Evolutionary conservation across 2,113 vertebrate genomes (phyloP).

Genomic region (Meleagris gallopavo): DNA sequence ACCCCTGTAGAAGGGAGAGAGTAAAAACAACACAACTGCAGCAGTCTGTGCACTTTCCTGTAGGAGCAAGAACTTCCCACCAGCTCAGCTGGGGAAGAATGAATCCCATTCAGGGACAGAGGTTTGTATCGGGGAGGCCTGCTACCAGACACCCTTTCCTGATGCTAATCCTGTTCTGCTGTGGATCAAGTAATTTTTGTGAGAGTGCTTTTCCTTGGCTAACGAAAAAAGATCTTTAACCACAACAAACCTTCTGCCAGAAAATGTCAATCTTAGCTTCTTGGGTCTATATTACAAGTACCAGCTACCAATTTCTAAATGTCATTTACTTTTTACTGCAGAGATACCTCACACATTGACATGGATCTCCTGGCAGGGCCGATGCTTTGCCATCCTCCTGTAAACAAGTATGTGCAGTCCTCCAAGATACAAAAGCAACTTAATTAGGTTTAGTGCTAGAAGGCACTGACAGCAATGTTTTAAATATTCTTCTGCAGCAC

Average conservation of each 20-base stretch:
- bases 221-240: slow-evolving; percentile 59
- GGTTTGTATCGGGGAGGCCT: background rate
- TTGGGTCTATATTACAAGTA: background rate
- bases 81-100: background rate
- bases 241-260: slow-evolving; percentile 62
- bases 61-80: slow-evolving; percentile 20
- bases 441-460: slow-evolving; percentile 38
- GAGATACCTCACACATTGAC: slow-evolving; percentile 42
- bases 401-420: background rate
- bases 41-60: background rate
- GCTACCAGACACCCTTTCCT: slow-evolving; percentile 60
- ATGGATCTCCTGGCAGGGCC: background rate
- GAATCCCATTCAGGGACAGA: slow-evolving; percentile 19
- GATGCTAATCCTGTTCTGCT: slow-evolving; percentile 63
- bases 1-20: slow-evolving; percentile 46
- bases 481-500: slow-evolving; percentile 42
- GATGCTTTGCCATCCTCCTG: background rate
- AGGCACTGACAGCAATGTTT: background rate
- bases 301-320: background rate
- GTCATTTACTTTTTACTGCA: background rate
- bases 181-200: slow-evolving; percentile 43
- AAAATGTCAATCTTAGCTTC: slow-evolving; percentile 36
- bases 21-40: background rate
- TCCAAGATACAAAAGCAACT: slow-evolving; percentile 23
- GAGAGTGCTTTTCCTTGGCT: slow-evolving; percentile 38